phyloP scores from a whole-genome alignment of 2,113 vertebrate species.

The Microcebus lehilahytsara region DNA sequence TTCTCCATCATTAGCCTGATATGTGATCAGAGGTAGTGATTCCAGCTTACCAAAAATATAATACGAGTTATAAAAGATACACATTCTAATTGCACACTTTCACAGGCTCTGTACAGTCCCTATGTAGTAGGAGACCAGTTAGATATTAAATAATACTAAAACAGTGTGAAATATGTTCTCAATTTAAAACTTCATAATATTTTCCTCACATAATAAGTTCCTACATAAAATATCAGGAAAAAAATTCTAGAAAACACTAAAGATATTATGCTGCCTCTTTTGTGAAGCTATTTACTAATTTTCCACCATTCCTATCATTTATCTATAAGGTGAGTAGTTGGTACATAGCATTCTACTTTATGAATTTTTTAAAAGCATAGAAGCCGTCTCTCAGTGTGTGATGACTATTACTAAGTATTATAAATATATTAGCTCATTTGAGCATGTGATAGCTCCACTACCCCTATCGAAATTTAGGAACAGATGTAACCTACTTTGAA shows the following conservation, averaged over 20 bases:
- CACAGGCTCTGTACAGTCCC: background rate
- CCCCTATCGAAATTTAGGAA: background rate
- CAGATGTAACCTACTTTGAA: background rate
- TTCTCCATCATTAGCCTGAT: background rate
- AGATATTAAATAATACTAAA: background rate
- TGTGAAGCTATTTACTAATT: background rate
- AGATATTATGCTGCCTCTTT: background rate
- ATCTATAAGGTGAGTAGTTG: background rate
- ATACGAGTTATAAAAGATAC: background rate
- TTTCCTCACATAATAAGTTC: background rate
- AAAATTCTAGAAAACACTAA: background rate
- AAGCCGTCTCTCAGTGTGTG: background rate
- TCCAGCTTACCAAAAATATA: constrained; percentile 21
- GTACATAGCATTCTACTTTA: background rate
- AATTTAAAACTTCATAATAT: background rate
- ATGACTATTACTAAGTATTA: background rate
- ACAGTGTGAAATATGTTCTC: background rate
- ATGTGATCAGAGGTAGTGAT: constrained; percentile 45
- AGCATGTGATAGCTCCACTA: background rate
- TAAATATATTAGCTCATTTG: background rate
- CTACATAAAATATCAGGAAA: background rate
- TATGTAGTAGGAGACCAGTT: background rate
- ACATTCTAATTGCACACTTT: background rate
- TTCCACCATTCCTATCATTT: background rate
- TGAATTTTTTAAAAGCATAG: constrained; percentile 12